These are phyloP conservation scores for Encarsia formosa DNA, from an alignment of 2,888 invertebrate genomes.

Conservation along the genomic window DNA sequence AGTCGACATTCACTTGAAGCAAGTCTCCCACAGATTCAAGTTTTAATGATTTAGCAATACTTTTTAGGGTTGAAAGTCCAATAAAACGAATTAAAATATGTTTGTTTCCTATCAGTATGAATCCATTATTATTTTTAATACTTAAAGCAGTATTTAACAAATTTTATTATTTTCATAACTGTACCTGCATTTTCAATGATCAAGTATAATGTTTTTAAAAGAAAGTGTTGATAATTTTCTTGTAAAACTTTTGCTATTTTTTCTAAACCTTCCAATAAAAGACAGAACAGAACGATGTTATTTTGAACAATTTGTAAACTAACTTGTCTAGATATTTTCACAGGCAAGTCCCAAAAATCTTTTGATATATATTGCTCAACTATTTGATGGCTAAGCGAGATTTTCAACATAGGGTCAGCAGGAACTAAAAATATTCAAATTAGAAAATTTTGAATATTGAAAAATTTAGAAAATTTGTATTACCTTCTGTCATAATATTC, in stretches of 20 bases:
- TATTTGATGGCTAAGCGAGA: conserved; percentile 37
- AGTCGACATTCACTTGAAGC: conserved; percentile 67
- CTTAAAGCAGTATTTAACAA: background rate
- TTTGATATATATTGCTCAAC: conserved; percentile 38
- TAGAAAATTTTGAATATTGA: background rate
- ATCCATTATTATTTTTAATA: background rate
- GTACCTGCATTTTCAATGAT: conserved; percentile 69
- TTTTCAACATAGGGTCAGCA: conserved; percentile 10
- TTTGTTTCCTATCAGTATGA: conserved; percentile 57
- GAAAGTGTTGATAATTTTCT: conserved; percentile 57
- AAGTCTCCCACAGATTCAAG: conserved; percentile 58
- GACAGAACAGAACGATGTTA: conserved; percentile 65
- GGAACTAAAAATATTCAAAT: conserved; percentile 31
- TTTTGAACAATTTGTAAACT: conserved; percentile 54
- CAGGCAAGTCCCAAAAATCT: conserved; percentile 43
- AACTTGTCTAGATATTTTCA: conserved; percentile 35
- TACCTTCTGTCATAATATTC: conserved; percentile 58
- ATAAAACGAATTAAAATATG: conserved; percentile 62
- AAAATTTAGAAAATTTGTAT: conserved; percentile 20
- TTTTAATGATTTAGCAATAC: conserved; percentile 59
- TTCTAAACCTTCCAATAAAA: conserved; percentile 69
- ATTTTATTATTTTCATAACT: background rate
- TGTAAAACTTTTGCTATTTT: conserved; percentile 58
- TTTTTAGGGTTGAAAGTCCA: conserved; percentile 58
- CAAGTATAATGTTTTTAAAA: conserved; percentile 65